These are phyloP conservation scores for Cheiracanthium punctorium DNA, from an alignment of 2,888 invertebrate genomes.

Conservation along the genomic window DNA sequence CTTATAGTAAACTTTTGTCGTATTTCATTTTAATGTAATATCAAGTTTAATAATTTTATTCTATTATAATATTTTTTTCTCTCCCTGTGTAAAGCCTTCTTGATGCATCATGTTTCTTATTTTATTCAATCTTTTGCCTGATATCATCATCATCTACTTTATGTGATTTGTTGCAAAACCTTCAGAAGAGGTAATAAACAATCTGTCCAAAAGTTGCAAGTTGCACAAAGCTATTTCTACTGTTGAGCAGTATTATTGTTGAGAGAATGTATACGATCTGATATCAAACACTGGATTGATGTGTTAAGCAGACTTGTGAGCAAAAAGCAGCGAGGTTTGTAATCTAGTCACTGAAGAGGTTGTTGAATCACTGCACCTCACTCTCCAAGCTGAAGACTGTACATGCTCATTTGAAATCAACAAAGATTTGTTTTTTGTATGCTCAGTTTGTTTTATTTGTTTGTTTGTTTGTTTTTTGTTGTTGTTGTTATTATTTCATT, in stretches of 20 bases:
- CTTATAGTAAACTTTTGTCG: no score
- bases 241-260: not conserved
- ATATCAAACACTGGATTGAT: no score
- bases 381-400: not conserved
- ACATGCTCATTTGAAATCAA: conserved; percentile 1
- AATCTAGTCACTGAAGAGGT: conserved; percentile 54
- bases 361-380: not conserved
- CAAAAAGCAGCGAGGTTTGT: conserved; percentile 11
- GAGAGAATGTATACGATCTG: not conserved
- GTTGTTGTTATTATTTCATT: not conserved
- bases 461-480: no score
- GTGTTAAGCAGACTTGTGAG: not conserved
- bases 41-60: no score
- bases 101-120: no score
- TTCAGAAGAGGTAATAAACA: not conserved
- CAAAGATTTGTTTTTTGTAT: conserved; percentile 6
- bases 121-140: no score
- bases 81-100: no score
- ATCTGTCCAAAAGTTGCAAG: conserved; percentile 12
- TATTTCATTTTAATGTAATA: no score
- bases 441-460: not conserved
- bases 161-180: no score
- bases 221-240: not conserved
- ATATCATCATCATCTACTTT: no score
- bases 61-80: no score